Evolutionary conservation across 2,113 vertebrate species (phyloP), one percentile per base, ranked within the genome.

Genomic region (Tachysurus vachellii): DNA sequence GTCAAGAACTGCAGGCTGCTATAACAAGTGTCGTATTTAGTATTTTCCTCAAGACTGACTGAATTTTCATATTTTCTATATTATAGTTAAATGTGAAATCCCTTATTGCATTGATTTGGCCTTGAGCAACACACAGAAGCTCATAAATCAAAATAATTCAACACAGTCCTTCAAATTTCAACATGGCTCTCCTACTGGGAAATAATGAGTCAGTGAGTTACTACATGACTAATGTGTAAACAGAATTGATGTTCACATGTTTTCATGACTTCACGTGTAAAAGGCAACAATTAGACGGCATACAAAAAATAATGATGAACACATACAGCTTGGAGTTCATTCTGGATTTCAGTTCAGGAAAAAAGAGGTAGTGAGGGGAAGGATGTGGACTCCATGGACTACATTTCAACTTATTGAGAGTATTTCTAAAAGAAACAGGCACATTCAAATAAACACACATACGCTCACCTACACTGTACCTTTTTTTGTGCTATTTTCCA

Each of bases 111-210:
- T 7, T 28, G 8, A 47, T 76, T 61, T n/a, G 16, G 14, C 16
- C 57, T 76, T 2, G 7, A 76, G 44, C 11, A 36, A 36, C 36
- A 36, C 9, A 59, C n/a, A 57, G 2, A 75, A 26, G 17, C 68
- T 73, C 31, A 54, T 44, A 75, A 57, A 70, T 76, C 26, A 85
- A 53, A 50, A 5, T 66, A 64, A 66, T 66, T 64, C 47, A 66
- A 14, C 57, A 19, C 71, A 85, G 23, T 77, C 71, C 42, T 85
- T 36, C 36, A 36, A 36, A 85, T 76, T 77, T 79, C 73, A 64
- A n/a, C 71, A 85, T 62, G 28, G 8, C 16, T 62, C 10, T 77
- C 53, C 68, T 57, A 28, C 17, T 44, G 19, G 54, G 7, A 47
- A n/a, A 59, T 61, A 71, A 85, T 61, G 23, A 85, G 70, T 42